These are phyloP conservation scores for Passer montanus DNA, from an alignment of 2,113 vertebrate species.

Conservation along the genomic window DNA sequence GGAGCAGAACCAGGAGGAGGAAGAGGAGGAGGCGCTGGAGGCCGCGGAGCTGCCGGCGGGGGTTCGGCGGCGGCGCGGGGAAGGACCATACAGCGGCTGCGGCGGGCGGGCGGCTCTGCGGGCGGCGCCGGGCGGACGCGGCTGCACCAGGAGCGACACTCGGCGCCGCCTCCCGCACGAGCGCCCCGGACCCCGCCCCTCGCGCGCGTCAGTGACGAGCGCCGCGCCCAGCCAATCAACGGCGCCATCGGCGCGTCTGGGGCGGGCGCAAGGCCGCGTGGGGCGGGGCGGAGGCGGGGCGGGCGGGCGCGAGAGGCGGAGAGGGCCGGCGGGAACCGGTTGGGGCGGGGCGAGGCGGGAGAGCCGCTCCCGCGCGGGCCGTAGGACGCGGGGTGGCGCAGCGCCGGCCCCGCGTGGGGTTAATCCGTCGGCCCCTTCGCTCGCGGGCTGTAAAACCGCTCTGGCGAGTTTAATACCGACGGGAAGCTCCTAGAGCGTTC, in stretches of 20 bases:
- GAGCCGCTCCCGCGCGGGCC: too few relatives aligned
- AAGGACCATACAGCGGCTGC: conserved; percentile 39
- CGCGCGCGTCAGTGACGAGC: not conserved
- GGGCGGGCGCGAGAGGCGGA: too few relatives aligned
- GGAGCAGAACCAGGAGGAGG: conserved; percentile 35
- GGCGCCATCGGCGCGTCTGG: not conserved
- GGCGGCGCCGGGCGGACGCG: not conserved
- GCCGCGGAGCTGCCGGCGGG: conserved; percentile 34
- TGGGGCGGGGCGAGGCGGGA: not conserved
- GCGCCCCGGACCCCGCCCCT: not conserved
- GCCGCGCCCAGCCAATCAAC: not conserved
- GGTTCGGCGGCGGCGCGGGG: conserved; percentile 26
- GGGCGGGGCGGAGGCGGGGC: too few relatives aligned
- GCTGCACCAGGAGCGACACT: not conserved
- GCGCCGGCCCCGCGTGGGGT: too few relatives aligned
- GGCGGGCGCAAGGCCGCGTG: too few relatives aligned
- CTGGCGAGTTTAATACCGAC: not conserved
- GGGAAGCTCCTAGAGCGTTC: not conserved
- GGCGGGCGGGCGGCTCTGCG: not conserved
- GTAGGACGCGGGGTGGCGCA: not conserved
- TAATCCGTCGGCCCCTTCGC: too few relatives aligned
- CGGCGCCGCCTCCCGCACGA: not conserved
- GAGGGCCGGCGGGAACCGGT: too few relatives aligned
- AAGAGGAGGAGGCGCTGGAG: conserved; percentile 44
- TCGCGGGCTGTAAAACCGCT: not conserved